phyloP scores from a whole-genome alignment of 2,113 vertebrate genomes.

The Donacobius atricapilla region DNA sequence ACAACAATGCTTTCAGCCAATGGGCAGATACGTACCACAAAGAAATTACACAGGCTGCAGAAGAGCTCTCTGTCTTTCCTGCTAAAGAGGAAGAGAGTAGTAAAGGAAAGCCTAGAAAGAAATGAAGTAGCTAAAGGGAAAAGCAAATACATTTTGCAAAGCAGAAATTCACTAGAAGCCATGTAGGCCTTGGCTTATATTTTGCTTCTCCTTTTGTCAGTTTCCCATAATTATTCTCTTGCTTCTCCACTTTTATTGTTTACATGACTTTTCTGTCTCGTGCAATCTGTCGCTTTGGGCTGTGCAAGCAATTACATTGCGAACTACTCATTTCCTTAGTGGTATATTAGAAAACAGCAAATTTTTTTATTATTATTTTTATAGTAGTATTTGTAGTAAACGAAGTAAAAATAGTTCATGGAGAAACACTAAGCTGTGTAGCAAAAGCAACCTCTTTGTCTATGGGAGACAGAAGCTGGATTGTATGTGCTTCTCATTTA shows the following conservation, averaged over 20 bases:
- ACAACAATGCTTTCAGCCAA: not conserved
- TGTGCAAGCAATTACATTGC: not conserved
- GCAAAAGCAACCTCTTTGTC: not conserved
- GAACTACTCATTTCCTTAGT: not conserved
- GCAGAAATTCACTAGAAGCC: not conserved
- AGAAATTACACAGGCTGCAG: not conserved
- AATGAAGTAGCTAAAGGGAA: not conserved
- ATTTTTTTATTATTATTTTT: not conserved
- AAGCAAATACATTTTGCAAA: not conserved
- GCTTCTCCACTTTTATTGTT: not conserved
- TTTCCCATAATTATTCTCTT: not conserved
- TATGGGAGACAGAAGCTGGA: not conserved
- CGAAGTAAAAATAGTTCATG: not conserved
- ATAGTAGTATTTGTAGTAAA: not conserved
- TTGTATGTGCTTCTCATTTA: not conserved
- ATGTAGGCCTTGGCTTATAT: not conserved
- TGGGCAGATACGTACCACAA: not conserved
- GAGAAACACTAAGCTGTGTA: not conserved
- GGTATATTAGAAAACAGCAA: not conserved
- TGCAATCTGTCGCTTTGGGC: not conserved
- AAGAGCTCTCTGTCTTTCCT: not conserved
- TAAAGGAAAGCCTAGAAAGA: not conserved
- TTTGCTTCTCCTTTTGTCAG: not conserved
- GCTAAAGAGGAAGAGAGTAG: not conserved
- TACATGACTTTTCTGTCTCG: not conserved